A percentile compares a stretch with the other conserved stretches of the same genome.
Evolutionary conservation across 2,888 invertebrate species (phyloP).

Genomic region (Drosophila falleni): DNA sequence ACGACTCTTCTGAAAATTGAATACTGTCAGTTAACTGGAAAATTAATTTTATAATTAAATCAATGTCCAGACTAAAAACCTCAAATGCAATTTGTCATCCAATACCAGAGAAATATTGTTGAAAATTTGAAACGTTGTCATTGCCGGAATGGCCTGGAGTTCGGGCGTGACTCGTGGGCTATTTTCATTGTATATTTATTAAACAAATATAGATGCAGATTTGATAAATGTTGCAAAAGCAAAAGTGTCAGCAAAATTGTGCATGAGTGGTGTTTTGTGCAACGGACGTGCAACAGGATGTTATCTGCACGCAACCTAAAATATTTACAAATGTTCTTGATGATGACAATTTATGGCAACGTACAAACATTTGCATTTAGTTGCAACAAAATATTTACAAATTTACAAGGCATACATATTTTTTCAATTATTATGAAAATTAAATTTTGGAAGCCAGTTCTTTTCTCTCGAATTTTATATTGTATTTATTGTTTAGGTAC

Average conservation of each 20-base stretch:
- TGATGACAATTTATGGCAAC: constrained; percentile 35
- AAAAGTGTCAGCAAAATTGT: constrained; percentile 10
- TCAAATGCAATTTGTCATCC: constrained; percentile 52
- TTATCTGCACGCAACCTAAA: constrained; percentile 24
- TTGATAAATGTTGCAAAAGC: constrained; percentile 29
- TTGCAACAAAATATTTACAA: constrained; percentile 26
- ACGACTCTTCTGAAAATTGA: constrained; percentile 24
- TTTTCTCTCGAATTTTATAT: background rate
- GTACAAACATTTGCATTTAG: constrained; percentile 42
- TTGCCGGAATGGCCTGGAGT: background rate
- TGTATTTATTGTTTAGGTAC: constrained; percentile 1
- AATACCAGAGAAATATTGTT: constrained; percentile 26
- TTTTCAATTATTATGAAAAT: constrained; percentile 11
- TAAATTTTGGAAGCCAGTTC: background rate
- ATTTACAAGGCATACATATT: constrained; percentile 13
- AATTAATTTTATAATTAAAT: constrained; percentile 61
- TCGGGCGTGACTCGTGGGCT: background rate
- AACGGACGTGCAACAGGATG: constrained; percentile 12
- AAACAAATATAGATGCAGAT: constrained; percentile 43
- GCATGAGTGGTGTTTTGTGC: constrained; percentile 7
- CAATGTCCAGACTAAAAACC: constrained; percentile 46
- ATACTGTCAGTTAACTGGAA: constrained; percentile 14
- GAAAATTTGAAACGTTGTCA: constrained; percentile 21
- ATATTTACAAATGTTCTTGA: constrained; percentile 50
- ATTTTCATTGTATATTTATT: constrained; percentile 53